Evolutionary conservation across 2,113 vertebrate species (phyloP), one percentile per base, ranked within the genome.

Genomic region (Onychostoma macrolepis): DNA sequence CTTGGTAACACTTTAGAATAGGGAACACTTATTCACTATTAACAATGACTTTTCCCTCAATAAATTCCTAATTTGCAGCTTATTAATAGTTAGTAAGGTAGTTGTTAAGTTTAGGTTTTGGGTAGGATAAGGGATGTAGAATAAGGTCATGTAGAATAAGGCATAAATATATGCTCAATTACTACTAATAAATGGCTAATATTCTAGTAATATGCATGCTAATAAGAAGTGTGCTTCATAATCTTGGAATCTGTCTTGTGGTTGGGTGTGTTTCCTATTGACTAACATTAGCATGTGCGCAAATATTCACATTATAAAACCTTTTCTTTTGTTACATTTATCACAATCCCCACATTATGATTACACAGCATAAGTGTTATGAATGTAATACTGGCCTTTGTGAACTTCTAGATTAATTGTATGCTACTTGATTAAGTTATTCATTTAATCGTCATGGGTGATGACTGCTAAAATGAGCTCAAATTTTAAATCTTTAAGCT

Each of bases 401-500:
- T 76, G 72, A 48, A 45, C 41, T 48, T 45, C n/a, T 17, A 76
- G 41, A 76, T 45, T 28, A 76, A 76, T 76, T 76, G 72, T 28
- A 76, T 76, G 72, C 72, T 76, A 48, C 41, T 45, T 76, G n/a
- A 76, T 76, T n/a, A 76, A 76, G 72, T 48, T 48, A 76, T 76
- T 43, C 12, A 76, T 48, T 76, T 76, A 76, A 76, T 76, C n/a
- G 0, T 76, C 38, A 48, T 48, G 72, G 41, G 72, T 76, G 72
- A 76, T 43, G 72, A 48, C n/a, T 48, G n/a, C 12, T 75, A 75
- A 72, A 75, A 75, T 75, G 1, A 45, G 72, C 38, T 45, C 41
- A 75, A 43, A 45, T 26, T 45, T 26, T 8, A n/a, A 26, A 45
- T 26, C 41, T 45, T 76, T 76, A 76, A 76, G 38, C 5, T 48